These are phyloP conservation scores for Tiaroga cobitis DNA, from an alignment of 2,797 vertebrate species.

Conservation along the genomic window DNA sequence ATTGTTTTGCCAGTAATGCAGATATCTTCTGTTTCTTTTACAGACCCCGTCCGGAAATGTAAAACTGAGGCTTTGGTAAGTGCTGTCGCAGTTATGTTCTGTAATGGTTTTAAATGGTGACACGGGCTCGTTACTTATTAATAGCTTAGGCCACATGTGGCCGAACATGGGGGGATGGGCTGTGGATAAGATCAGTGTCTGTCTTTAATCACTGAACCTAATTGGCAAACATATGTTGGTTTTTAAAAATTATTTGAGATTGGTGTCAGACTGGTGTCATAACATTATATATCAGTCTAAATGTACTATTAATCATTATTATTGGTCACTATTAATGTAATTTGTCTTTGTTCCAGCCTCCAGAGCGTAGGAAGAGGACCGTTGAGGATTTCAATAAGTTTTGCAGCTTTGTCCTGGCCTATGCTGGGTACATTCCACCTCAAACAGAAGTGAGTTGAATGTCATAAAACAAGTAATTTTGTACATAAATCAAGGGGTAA, in stretches of 20 bases:
- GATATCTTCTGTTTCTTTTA: slow-evolving; percentile 18
- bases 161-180: slow-evolving; percentile 29
- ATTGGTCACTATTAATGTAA: neutral
- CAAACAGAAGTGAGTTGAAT: slow-evolving; percentile 55
- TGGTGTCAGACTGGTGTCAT: neutral
- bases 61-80: slow-evolving; percentile 48
- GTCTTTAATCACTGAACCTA: neutral
- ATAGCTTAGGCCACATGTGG: slow-evolving; percentile 50
- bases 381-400: slow-evolving; percentile 68
- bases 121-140: slow-evolving; percentile 42
- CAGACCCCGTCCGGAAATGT: slow-evolving; percentile 45
- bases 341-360: slow-evolving; percentile 38
- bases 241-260: neutral
- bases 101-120: slow-evolving; percentile 27
- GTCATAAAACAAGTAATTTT: neutral
- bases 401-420: slow-evolving; percentile 66
- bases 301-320: neutral
- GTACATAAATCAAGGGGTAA: neutral
- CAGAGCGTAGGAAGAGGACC: slow-evolving; percentile 59
- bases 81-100: slow-evolving; percentile 17
- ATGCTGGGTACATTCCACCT: slow-evolving; percentile 65
- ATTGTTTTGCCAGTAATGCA: neutral
- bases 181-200: neutral
- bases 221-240: neutral
- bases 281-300: neutral